Conservation (phyloP, 2,113 vertebrate genomes). For the Hyaena hyaena region DNA sequence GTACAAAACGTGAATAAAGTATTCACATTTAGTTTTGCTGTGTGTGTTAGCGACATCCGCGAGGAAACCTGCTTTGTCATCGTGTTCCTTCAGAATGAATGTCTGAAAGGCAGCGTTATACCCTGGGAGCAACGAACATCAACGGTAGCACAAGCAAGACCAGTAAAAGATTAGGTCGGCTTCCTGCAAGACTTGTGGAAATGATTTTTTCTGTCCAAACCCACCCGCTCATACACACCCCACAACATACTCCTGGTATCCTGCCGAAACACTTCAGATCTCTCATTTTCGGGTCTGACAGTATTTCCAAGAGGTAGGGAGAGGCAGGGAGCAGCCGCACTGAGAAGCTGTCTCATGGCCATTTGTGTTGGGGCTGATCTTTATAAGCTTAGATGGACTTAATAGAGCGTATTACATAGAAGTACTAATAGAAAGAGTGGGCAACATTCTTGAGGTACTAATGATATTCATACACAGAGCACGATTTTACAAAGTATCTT, state of each 20-base stretch:
- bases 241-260: neutral
- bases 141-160: neutral
- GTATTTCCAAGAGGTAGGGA: constrained; percentile 18
- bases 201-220: neutral
- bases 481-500: constrained; percentile 35
- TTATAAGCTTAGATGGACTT: neutral
- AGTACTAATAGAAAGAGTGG: neutral
- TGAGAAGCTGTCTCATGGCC: neutral
- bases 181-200: neutral
- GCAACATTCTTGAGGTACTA: neutral
- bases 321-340: neutral
- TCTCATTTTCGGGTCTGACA: neutral
- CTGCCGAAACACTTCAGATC: neutral
- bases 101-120: constrained; percentile 46
- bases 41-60: neutral
- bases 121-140: neutral
- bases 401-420: neutral
- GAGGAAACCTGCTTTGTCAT: constrained; percentile 1
- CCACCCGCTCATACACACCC: neutral
- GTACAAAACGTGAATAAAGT: neutral
- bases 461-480: neutral
- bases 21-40: neutral
- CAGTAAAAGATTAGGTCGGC: neutral
- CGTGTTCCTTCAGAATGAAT: neutral
- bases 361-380: neutral